Base-by-base conservation (phyloP, 2,113 vertebrate species). In the Hippocampus zosterae region DNA sequence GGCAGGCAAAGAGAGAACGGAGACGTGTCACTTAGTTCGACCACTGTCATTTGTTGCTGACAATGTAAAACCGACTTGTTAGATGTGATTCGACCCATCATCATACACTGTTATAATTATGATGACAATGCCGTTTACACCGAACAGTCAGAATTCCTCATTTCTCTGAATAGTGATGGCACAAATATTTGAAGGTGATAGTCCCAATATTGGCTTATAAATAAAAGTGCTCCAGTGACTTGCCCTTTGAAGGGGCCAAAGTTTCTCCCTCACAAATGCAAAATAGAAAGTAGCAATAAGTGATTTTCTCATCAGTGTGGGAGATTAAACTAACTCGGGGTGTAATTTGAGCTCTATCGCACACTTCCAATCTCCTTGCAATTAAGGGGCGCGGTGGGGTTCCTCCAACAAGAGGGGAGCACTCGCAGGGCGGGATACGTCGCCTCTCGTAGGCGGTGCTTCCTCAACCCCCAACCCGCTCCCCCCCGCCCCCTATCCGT, bases 361-460 rank as follows among this genome's bases (percentile, higher is more conserved):
- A 46, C 63, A 60, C 63, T 44, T 46, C 63, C 63, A 65, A 65
- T 65, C 63, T 65, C 23, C 12, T 65, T 65, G 23, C 63, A 65
- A 65, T 65, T 65, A 65, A 65, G 23, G 42, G 42, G 63, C 63
- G 42, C 63, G 16, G 42, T 46, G 41, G 42, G 63, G 63, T 65
- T 65, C 63, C 63, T 65, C n/a, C 63, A 46, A 23, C 63, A 15
- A 42, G 63, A 65, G 42, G 13, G 48, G 42, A 46, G 63, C 41
- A 6, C 63, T 46, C 56, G 52, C 72, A 55, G 81, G 74, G 82
- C 56, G 78, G 84, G 68, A 77, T 71, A 63, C 18, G 44, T 61
- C 53, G 67, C 65, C 52, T 78, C 25, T 81, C 64, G 81, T 79
- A 81, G 83, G 88, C 80, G 88, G 73, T 65, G 80, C 71, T 80